Evolutionary conservation across 2,888 invertebrate genomes (phyloP), one percentile per base, ranked within the genome.

Genomic region (Drosophila putrida): DNA sequence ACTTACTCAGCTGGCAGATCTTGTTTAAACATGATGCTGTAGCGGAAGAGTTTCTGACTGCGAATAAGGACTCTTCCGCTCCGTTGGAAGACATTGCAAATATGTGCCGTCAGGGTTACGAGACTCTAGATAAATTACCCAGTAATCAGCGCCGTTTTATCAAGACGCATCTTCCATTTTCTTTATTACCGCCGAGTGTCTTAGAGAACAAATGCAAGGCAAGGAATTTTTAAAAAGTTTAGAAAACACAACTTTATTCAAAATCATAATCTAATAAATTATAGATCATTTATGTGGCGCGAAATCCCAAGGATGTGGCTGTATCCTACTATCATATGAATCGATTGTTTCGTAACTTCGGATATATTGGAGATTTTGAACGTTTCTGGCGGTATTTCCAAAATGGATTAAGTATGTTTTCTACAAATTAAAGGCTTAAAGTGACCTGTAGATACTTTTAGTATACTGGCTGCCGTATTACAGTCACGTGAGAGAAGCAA

Each of bases 301-400:
- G 98, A 60, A 96, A 98, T 92, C 97, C 97, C 0, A 96, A 96
- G 90, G 97, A 98, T 91, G 96, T 97, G 0, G 95, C 95, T 0
- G 96, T 97, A 0, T 97, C 97, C 0, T 97, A 95, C 91, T 98
- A 95, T 87, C 95, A 97, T 90, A 94, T 97, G 50, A 96, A 96
- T 90, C 93, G 95, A 54, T 91, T 95, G 0, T 95, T 95, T 75
- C 93, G 94, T 57, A 96, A 95, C n/a, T n/a, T n/a, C n/a, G n/a
- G n/a, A n/a, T 96, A 95, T 79, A 85, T 90, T 0, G 95, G 95
- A 6, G 95, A 95, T 84, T 96, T 96, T 77, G 93, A 94, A 77
- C 94, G 94, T 33, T 96, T 94, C 86, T 96, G 96, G 95, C 92
- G 94, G 53, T 96, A 95, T 90, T 96, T 96, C 80, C 94, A 94